Evolutionary conservation across 2,888 invertebrate species (phyloP), one percentile per base, ranked within the genome.

Genomic region (Fragum sueziense): DNA sequence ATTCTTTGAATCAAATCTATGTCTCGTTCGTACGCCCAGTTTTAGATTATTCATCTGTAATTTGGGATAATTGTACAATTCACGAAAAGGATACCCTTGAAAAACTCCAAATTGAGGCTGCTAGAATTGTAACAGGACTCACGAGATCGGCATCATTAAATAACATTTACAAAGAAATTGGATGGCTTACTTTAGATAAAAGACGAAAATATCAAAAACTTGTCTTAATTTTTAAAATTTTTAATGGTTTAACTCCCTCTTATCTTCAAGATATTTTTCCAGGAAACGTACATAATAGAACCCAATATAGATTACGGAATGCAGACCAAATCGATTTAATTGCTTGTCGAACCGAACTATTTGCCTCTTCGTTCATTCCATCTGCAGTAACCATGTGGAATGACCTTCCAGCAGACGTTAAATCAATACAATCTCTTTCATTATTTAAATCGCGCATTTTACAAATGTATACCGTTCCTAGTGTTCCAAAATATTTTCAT

Each of bases 71-170:
- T n/a, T n/a, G n/a, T n/a, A n/a, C n/a, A n/a, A n/a, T 17, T 20
- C 20, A 17, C 17, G 70, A 76, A 54, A 47, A 65, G 47, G 51
- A 71, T 14, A 27, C 67, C 20, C 22, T 76, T 9, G 76, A 71
- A 71, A 62, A 70, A 67, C 17, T 70, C 20, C 70, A 70, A 51
- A 65, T 65, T n/a, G 74, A 70, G 57, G 70, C 70, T 17, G 76
- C 75, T 9, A n/a, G 75, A 29, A 65, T 62, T 51, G 62, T 70
- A 2, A 75, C 70, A 6, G 75, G 75, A 17, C 17, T 74, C 25
- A 74, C 74, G 2, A 59, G 47, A 51, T 69, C 69, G 0, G 61
- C 68, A 27, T 70, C 62, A 14, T 37, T 75, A 0, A 25, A 51
- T 2, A 59, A 33, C 33, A 27, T 76, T 29, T 41, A 52, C 11